phyloP scores from a whole-genome alignment of 1,140 invertebrate species.

The Atopsyche davidsoni region DNA sequence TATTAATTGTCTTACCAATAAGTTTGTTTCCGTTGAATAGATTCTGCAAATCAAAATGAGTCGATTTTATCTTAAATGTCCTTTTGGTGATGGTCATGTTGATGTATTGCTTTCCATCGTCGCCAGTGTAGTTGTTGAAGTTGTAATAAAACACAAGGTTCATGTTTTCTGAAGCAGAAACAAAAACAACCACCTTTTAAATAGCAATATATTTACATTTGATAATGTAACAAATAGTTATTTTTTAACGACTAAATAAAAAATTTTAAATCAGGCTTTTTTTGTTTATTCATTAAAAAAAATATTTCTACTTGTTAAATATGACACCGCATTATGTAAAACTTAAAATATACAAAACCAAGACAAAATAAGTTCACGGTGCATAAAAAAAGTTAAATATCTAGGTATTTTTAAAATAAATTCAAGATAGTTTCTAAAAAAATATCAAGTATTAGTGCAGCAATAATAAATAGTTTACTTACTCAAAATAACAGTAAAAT shows the following conservation, averaged over 20 bases:
- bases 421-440: too few relatives aligned
- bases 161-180: slow-evolving; percentile 48
- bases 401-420: too few relatives aligned
- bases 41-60: slow-evolving; percentile 49
- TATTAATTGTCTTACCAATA: slow-evolving; percentile 37
- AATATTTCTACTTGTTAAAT: too few relatives aligned
- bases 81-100: slow-evolving; percentile 41
- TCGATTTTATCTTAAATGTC: slow-evolving; percentile 42
- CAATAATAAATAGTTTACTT: too few relatives aligned
- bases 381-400: too few relatives aligned
- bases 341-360: too few relatives aligned
- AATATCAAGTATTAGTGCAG: too few relatives aligned
- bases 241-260: not conserved
- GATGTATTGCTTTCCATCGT: slow-evolving; percentile 45
- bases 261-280: too few relatives aligned
- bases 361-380: too few relatives aligned
- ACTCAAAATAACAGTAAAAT: slow-evolving; percentile 54
- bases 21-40: slow-evolving; percentile 47
- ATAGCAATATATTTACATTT: slow-evolving; percentile 1
- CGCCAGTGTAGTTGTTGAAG: slow-evolving; percentile 35
- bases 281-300: too few relatives aligned
- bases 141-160: slow-evolving; percentile 43
- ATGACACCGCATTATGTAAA: too few relatives aligned
- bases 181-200: too few relatives aligned
- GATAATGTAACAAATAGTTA: not conserved